Percentiles rank a stretch among this genome's conserved stretches.
These are phyloP conservation scores for Sander lucioperca DNA, from an alignment of 2,113 vertebrate genomes.

Conservation along the genomic window DNA sequence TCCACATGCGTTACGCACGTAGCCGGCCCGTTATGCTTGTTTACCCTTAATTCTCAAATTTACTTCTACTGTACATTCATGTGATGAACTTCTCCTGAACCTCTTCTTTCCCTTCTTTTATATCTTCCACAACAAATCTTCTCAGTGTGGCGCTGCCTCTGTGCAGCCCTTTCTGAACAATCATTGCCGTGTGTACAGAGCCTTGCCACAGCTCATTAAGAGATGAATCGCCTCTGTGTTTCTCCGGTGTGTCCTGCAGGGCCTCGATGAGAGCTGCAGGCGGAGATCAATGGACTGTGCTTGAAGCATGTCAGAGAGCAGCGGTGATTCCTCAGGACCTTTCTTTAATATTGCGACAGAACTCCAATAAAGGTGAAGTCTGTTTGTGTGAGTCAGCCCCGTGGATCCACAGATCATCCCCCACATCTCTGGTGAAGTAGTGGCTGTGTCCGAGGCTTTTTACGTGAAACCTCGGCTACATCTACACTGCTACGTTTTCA, in stretches of 20 bases:
- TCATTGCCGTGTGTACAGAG: neutral
- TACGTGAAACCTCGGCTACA: neutral
- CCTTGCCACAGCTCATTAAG: neutral
- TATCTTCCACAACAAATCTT: neutral
- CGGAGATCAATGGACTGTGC: neutral
- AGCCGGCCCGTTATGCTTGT: too few relatives aligned
- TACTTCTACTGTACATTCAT: too few relatives aligned
- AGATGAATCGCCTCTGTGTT: conserved; percentile 6
- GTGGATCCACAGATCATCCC: neutral
- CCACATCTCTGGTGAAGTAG: too few relatives aligned
- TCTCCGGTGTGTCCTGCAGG: neutral
- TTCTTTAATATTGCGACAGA: neutral
- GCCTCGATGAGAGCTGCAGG: neutral
- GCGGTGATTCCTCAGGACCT: neutral
- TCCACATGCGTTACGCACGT: too few relatives aligned
- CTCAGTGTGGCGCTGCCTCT: neutral
- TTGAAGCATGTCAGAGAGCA: neutral
- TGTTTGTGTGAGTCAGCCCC: neutral
- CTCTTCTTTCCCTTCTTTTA: neutral
- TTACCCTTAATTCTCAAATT: too few relatives aligned
- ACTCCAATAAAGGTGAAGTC: neutral
- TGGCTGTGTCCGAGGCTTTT: neutral
- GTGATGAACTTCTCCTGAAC: too few relatives aligned
- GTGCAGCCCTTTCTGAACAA: neutral
- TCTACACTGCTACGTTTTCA: too few relatives aligned